Base-by-base conservation (phyloP, 2,888 invertebrate genomes). In the Drosophila suboccidentalis region DNA sequence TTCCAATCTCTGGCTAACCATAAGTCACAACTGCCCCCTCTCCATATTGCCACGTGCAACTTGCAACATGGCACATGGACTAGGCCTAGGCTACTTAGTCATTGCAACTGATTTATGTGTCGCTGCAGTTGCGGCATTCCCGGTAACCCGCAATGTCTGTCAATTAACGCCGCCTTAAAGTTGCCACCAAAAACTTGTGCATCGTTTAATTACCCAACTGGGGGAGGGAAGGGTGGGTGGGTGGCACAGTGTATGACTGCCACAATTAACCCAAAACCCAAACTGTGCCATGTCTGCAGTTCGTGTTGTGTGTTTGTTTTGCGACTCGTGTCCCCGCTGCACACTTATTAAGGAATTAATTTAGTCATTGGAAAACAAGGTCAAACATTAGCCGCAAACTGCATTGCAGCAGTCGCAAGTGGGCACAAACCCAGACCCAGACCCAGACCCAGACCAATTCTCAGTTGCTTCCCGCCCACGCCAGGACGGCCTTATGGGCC, bases 361-460 rank as follows among this genome's bases (percentile, higher is more conserved):
- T 87, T 87, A 87, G 86, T 89, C 86, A 89, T 89, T 87, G 86
- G 65, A 70, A 90, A 92, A 92, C 90, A 92, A 92, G 92, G 92
- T 92, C 92, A 92, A 91, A 92, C 90, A 91, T 91, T 91, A 91
- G 91, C 91, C 92, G 91, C 91, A 91, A 92, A 91, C 92, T 92
- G 92, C 92, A 92, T 90, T 92, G 92, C 91, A 92, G 91, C 92
- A 91, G 72, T 78, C 68, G 60, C 74, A 59, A 66, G 76, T 69
- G 66, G 62, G 34, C 59, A 19, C 57, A 53, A 22, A 19, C 47
- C 39, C 67, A 50, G 36, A 4, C 51, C 39, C 67, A 50, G 36
- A 4, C 51, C 34, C 50, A 13, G 36, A 6, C 50, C 39, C 67
- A 69, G 53, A 13, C 49, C 29, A 11, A 22, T 22, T 41, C 59